phyloP scores from a whole-genome alignment of 1,140 invertebrate genomes.

The Drosophila arizonae region DNA sequence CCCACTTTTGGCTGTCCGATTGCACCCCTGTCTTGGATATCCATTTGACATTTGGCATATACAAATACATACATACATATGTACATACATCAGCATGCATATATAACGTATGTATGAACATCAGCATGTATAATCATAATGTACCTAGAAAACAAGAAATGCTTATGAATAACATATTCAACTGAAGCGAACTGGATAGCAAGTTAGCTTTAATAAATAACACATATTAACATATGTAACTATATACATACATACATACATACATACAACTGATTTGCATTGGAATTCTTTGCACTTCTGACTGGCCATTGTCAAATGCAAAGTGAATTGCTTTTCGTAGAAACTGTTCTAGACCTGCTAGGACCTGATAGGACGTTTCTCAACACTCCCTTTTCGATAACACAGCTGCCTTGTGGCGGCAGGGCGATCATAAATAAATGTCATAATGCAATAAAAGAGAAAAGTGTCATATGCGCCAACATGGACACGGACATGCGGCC shows the following conservation, averaged over 20 bases:
- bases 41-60: conserved; percentile 35
- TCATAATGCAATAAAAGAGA: conserved; percentile 73
- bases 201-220: conserved; percentile 1
- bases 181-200: conserved; percentile 35
- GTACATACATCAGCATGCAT: not conserved
- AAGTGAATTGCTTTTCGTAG: not conserved
- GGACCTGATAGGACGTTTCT: not conserved
- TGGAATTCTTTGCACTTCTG: not conserved
- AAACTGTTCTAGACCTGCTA: conserved; percentile 10
- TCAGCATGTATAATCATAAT: conserved; percentile 48
- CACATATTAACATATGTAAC: conserved; percentile 11
- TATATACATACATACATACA: conserved; percentile 9
- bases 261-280: not conserved
- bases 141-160: conserved; percentile 28
- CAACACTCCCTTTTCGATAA: conserved; percentile 7
- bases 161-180: conserved; percentile 30
- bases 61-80: not conserved
- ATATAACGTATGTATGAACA: no score
- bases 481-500: conserved; percentile 57
- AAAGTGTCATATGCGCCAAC: conserved; percentile 60
- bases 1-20: conserved; percentile 15
- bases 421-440: conserved; percentile 72
- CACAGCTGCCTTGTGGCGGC: conserved; percentile 19
- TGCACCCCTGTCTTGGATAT: conserved; percentile 9
- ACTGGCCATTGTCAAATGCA: not conserved